Evolutionary conservation across 2,113 vertebrate species (phyloP).

Genomic region (Mus pahari): DNA sequence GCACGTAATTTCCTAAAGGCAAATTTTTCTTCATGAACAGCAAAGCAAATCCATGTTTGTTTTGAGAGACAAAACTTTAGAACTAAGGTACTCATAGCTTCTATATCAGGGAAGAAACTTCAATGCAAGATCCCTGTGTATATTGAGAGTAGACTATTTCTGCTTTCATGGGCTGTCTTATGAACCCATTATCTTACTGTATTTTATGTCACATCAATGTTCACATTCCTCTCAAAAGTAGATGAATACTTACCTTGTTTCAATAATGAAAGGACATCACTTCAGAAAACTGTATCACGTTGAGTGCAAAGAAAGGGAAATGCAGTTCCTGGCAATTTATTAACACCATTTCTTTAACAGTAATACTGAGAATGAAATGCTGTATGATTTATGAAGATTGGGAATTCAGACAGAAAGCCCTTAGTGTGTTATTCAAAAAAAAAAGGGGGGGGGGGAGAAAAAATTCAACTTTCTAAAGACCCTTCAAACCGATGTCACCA

Average conservation of each 20-base stretch:
- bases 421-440: constrained; percentile 13
- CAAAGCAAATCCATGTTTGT: neutral
- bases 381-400: constrained; percentile 53
- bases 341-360: neutral
- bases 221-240: constrained; percentile 43
- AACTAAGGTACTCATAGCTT: neutral
- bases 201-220: constrained; percentile 8
- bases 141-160: neutral
- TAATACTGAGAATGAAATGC: neutral
- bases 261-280: constrained; percentile 22
- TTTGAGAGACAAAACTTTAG: constrained; percentile 42
- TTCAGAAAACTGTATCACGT: constrained; percentile 22
- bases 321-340: neutral
- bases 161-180: neutral
- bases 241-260: constrained; percentile 49
- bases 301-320: neutral
- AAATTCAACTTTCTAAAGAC: constrained; percentile 45
- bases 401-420: constrained; percentile 2
- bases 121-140: neutral
- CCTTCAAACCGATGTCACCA: neutral
- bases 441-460: neutral
- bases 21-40: constrained; percentile 2
- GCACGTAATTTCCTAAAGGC: neutral
- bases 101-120: constrained; percentile 56
- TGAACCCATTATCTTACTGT: neutral